phyloP scores from a whole-genome alignment of 1,140 invertebrate genomes.

The Drosophila navojoa region DNA sequence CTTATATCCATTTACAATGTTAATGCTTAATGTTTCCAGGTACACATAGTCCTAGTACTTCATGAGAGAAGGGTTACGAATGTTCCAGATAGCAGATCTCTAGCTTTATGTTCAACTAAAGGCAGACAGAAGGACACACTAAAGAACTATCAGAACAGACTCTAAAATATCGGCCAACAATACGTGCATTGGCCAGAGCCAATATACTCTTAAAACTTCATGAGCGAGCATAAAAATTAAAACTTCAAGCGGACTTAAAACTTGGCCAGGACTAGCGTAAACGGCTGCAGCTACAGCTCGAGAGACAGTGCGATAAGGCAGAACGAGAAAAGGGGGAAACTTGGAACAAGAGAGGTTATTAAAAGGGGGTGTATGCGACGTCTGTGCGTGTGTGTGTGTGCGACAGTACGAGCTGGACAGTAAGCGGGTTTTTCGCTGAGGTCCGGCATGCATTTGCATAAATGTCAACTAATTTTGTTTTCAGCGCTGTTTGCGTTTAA shows the following conservation, averaged over 20 bases:
- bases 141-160: no score
- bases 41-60: no score
- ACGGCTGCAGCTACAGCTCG: constrained; percentile 3
- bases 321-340: neutral
- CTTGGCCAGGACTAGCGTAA: neutral
- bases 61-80: no score
- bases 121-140: no score
- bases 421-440: constrained; percentile 1
- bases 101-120: no score
- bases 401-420: neutral
- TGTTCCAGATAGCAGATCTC: no score
- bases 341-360: neutral
- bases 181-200: no score
- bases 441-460: constrained; percentile 73
- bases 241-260: constrained; percentile 20
- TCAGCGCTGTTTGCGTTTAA: constrained; percentile 73
- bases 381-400: neutral
- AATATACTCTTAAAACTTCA: no score
- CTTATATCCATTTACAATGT: no score
- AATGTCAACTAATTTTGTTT: constrained; percentile 76
- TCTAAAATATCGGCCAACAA: no score
- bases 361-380: neutral
- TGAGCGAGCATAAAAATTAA: constrained; percentile 6
- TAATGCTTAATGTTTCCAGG: no score
- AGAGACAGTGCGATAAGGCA: constrained; percentile 3